Conservation (phyloP, 1,140 invertebrate species). For the Drosophila orosa region DNA sequence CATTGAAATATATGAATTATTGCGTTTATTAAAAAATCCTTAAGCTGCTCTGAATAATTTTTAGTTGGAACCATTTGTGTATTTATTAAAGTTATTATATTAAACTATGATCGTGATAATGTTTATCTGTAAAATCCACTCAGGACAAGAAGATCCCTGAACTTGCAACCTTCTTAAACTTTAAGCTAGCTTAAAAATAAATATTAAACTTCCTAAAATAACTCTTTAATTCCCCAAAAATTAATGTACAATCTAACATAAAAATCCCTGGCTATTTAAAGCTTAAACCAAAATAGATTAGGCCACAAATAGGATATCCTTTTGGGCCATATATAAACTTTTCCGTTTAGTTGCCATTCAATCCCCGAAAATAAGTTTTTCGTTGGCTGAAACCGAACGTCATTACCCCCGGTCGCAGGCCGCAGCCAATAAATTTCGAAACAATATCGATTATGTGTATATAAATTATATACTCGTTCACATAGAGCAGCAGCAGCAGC, state of each 20-base stretch:
- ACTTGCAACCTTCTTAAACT: background rate
- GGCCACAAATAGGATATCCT: slow-evolving; percentile 12
- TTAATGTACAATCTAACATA: background rate
- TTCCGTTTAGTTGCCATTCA: slow-evolving; percentile 30
- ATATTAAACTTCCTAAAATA: too few relatives aligned
- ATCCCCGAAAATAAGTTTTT: slow-evolving; percentile 24
- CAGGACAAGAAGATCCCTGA: too few relatives aligned
- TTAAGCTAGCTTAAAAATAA: background rate
- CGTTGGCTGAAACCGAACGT: slow-evolving; percentile 17
- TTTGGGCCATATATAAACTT: slow-evolving; percentile 14
- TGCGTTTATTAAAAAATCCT: background rate
- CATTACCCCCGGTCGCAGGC: background rate
- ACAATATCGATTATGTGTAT: slow-evolving; percentile 48
- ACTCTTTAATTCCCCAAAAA: background rate
- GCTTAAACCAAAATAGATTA: background rate
- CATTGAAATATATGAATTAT: background rate
- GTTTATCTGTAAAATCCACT: too few relatives aligned
- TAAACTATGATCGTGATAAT: too few relatives aligned
- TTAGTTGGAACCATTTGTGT: too few relatives aligned
- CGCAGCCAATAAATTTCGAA: slow-evolving; percentile 43
- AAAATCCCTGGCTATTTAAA: background rate
- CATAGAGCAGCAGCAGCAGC: slow-evolving; percentile 1
- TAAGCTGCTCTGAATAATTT: too few relatives aligned
- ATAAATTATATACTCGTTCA: slow-evolving; percentile 33
- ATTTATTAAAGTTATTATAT: background rate